These are phyloP conservation scores for Papilio polytes DNA, from an alignment of 1,140 invertebrate species.

Conservation along the genomic window DNA sequence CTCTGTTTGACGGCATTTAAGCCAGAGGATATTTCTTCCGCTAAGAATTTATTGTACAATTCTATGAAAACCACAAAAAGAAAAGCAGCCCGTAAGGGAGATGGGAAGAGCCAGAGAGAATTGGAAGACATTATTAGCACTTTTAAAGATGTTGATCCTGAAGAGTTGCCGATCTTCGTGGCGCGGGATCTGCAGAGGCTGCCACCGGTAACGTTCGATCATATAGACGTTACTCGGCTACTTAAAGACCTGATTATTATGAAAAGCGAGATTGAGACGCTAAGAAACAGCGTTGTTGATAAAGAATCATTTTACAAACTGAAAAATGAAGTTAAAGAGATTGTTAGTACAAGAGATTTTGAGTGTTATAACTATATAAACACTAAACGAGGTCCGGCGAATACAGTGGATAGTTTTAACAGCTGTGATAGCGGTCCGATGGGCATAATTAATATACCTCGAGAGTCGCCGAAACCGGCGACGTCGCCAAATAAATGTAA, in stretches of 20 bases:
- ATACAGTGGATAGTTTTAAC: neutral
- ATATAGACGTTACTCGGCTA: constrained; percentile 31
- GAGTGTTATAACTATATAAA: constrained; percentile 20
- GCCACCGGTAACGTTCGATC: constrained; percentile 36
- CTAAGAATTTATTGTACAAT: constrained; percentile 29
- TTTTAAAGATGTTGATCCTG: constrained; percentile 35
- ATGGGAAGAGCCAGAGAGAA: constrained; percentile 36
- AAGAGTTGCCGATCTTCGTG: constrained; percentile 32
- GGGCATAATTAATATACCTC: neutral
- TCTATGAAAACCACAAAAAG: constrained; percentile 10
- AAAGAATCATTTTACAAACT: neutral
- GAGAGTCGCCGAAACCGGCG: neutral
- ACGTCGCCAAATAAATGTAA: neutral
- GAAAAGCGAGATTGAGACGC: constrained; percentile 8
- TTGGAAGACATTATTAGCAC: constrained; percentile 33
- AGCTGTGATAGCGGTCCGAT: neutral
- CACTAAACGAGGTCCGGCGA: neutral
- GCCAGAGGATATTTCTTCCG: constrained; percentile 7
- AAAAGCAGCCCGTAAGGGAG: constrained; percentile 23
- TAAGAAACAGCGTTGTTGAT: constrained; percentile 10
- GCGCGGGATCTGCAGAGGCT: constrained; percentile 30
- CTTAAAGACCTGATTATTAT: constrained; percentile 29
- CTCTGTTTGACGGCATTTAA: constrained; percentile 33
- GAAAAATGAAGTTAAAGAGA: neutral
- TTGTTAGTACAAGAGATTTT: constrained; percentile 15